Evolutionary conservation across 2,888 invertebrate genomes (phyloP).

Genomic region (Hydropsyche betteni): DNA sequence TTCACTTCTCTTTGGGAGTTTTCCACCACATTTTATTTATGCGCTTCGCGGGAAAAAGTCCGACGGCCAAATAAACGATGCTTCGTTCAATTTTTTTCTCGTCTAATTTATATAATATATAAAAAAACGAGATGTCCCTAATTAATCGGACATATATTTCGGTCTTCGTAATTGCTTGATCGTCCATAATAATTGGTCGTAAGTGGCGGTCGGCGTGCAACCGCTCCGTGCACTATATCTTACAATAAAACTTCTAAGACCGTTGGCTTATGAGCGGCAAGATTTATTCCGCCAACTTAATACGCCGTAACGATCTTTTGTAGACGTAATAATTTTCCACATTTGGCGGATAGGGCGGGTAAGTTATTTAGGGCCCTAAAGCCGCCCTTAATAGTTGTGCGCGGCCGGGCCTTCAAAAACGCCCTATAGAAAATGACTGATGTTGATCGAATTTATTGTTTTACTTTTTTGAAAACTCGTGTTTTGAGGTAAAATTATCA

Average conservation of each 20-base stretch:
- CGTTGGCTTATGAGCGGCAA: conserved; percentile 59
- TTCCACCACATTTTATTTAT: conserved; percentile 36
- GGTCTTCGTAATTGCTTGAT: conserved; percentile 9
- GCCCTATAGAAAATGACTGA: too few species aligned
- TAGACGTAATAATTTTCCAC: conserved; percentile 52
- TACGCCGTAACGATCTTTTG: conserved; percentile 58
- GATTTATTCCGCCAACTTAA: conserved; percentile 66
- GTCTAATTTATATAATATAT: background rate
- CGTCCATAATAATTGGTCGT: conserved; percentile 16
- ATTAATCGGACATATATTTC: too few species aligned
- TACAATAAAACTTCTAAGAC: conserved; percentile 67
- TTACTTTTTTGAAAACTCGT: background rate
- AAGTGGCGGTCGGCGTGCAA: background rate
- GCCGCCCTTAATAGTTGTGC: conserved; percentile 46
- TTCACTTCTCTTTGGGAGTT: conserved; percentile 35
- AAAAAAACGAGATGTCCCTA: too few species aligned
- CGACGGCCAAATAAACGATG: background rate
- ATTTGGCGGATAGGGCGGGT: conserved; percentile 49
- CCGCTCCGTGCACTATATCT: conserved; percentile 47
- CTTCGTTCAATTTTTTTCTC: conserved; percentile 1
- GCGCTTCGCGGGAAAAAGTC: conserved; percentile 8
- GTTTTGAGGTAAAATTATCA: background rate
- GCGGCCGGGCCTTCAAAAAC: conserved; percentile 22
- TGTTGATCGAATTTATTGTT: background rate
- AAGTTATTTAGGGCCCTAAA: conserved; percentile 48